phyloP scores from a whole-genome alignment of 2,113 vertebrate species.

The Camelus bactrianus region DNA sequence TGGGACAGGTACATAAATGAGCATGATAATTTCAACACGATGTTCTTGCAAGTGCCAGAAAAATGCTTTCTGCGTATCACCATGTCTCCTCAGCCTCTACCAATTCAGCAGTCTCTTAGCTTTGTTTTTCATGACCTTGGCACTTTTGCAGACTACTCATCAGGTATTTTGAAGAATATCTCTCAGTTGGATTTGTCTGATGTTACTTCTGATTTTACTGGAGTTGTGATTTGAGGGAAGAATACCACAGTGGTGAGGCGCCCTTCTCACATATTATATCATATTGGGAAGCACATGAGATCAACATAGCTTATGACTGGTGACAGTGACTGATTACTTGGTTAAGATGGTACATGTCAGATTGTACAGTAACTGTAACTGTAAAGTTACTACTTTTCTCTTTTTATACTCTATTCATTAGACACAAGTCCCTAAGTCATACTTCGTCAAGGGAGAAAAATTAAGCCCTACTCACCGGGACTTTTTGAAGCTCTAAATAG shows the following conservation, averaged over 20 bases:
- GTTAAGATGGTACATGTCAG: background rate
- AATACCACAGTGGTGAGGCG: background rate
- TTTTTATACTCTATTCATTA: background rate
- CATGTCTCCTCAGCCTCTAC: background rate
- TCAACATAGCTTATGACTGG: background rate
- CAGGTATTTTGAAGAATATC: background rate
- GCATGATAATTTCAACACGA: background rate
- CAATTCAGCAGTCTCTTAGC: background rate
- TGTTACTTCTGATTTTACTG: background rate
- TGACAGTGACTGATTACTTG: background rate
- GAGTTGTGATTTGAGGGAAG: background rate
- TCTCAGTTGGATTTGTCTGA: background rate
- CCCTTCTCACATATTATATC: background rate
- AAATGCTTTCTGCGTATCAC: background rate
- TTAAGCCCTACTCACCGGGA: background rate
- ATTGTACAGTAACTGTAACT: background rate
- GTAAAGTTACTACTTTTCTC: background rate
- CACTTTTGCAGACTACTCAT: background rate
- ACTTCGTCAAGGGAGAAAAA: background rate
- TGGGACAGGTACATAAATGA: background rate
- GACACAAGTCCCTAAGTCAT: background rate
- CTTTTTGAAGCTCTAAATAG: background rate
- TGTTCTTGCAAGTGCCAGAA: background rate
- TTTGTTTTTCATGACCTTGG: background rate
- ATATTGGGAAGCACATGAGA: background rate